Base-by-base conservation (phyloP, 53 echinoderm and acorn worm species). In the Paelopatides confundens region DNA sequence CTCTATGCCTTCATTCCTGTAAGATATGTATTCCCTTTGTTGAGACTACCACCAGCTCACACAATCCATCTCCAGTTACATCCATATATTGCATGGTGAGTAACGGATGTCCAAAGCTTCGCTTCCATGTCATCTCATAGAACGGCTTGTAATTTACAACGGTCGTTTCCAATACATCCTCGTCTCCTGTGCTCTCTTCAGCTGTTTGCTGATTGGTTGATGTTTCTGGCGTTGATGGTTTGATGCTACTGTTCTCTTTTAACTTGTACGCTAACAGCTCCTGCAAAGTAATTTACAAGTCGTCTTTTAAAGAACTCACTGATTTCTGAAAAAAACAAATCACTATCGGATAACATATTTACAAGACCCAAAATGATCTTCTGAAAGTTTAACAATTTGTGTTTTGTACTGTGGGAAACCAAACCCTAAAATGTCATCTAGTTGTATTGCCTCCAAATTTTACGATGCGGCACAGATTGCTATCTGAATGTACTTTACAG, bases 31-130 rank as follows among this genome's bases (percentile, higher is more conserved):
- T 64, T 30, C 98, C 98, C 51, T 92, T 92, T 1, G 87, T 89
- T 2, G 95, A 95, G 27, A 98, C 79, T 21, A 98, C 86, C 17
- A 95, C 89, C 39, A 98, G 83, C 77, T 98, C 98, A 76, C 83
- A 82, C 85, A 98, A 65, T 24, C 98, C 98, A 87, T 98, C 98
- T 18, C 93, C 93, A 63, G 95, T 98, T n/a, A 98, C 79, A 82
- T 98, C 98, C 54, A 95, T 84, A 69, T 98, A 95, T 53, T 95
- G 86, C 87, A 98, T 86, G 35, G 94, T 94, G 33, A 95, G 40
- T 1, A 98, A 35, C 15, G 98, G 95, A 87, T 95, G 95, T 10
- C 95, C 92, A 94, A 98, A 98, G 68, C 92, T 92, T 21, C 98
- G 71, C 65, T 88, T 85, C 95, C 95, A 98, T 2, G 87, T 63